Evolutionary conservation across 2,888 invertebrate genomes (phyloP).

Genomic region (Flabesymbios commensalis): DNA sequence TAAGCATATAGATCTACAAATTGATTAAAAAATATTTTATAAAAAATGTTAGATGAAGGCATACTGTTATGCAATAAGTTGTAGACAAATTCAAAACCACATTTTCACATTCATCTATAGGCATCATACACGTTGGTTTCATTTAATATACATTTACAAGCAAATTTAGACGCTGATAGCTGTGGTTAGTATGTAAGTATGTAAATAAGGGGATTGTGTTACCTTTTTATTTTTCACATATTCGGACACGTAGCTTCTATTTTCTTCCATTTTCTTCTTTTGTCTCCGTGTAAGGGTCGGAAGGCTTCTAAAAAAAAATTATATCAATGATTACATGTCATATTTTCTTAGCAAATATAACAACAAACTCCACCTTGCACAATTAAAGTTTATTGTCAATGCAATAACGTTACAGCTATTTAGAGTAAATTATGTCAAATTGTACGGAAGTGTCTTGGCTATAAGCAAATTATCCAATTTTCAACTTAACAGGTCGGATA

Average conservation of each 20-base stretch:
- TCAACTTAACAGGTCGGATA: too few relatives aligned
- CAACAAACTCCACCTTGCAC: neutral
- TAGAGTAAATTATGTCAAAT: too few relatives aligned
- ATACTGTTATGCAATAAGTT: neutral
- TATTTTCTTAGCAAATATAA: neutral
- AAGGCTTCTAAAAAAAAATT: constrained; percentile 21
- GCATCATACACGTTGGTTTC: too few relatives aligned
- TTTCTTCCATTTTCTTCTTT: constrained; percentile 58
- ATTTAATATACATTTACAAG: too few relatives aligned
- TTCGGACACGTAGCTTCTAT: constrained; percentile 61
- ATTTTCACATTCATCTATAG: neutral
- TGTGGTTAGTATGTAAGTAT: too few relatives aligned
- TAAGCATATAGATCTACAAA: neutral
- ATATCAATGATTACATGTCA: neutral
- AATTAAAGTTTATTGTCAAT: too few relatives aligned
- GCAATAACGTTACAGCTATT: too few relatives aligned
- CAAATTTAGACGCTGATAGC: too few relatives aligned
- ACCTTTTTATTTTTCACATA: constrained; percentile 63
- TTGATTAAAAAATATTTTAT: constrained; percentile 7
- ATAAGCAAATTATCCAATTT: too few relatives aligned
- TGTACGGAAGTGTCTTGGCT: too few relatives aligned
- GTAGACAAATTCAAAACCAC: neutral
- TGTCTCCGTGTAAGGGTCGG: constrained; percentile 62
- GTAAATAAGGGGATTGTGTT: too few relatives aligned
- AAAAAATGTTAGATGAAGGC: neutral